These are phyloP conservation scores for Nomada fucata DNA, from an alignment of 2,888 invertebrate genomes.

Conservation along the genomic window DNA sequence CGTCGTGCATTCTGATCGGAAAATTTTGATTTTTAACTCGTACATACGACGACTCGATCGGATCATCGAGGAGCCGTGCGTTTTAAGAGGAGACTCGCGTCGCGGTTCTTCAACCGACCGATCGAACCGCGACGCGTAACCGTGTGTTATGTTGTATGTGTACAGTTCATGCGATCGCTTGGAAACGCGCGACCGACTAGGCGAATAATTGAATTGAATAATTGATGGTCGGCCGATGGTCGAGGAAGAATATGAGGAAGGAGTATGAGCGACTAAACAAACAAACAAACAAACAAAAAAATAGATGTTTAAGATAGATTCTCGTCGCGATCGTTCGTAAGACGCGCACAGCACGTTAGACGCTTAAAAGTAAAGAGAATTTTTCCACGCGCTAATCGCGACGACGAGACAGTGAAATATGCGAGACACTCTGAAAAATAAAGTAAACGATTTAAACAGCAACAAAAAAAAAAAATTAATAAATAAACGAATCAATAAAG, in stretches of 20 bases:
- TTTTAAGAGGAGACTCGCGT: constrained; percentile 34
- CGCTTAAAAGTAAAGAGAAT: constrained; percentile 35
- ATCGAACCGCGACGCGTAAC: constrained; percentile 11
- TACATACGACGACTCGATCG: constrained; percentile 19
- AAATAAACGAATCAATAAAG: constrained; percentile 15
- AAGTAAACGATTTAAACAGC: constrained; percentile 1
- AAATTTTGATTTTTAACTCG: constrained; percentile 31
- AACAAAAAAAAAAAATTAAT: background rate
- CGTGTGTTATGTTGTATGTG: constrained; percentile 19
- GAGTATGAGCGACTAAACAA: constrained; percentile 2
- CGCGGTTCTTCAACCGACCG: constrained; percentile 15
- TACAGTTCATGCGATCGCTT: constrained; percentile 26
- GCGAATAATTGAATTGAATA: constrained; percentile 6
- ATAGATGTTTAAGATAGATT: constrained; percentile 35
- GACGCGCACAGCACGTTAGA: constrained; percentile 60
- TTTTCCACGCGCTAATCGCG: constrained; percentile 47
- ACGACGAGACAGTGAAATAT: constrained; percentile 19
- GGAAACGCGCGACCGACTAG: constrained; percentile 2
- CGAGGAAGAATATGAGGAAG: background rate
- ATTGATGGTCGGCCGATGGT: background rate
- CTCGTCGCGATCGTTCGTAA: constrained; percentile 51
- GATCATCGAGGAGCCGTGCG: constrained; percentile 15
- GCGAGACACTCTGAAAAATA: constrained; percentile 3
- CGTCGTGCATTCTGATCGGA: constrained; percentile 39
- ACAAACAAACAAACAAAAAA: background rate